Conservation (phyloP, 2,888 invertebrate species). For the Gibbula magus region DNA sequence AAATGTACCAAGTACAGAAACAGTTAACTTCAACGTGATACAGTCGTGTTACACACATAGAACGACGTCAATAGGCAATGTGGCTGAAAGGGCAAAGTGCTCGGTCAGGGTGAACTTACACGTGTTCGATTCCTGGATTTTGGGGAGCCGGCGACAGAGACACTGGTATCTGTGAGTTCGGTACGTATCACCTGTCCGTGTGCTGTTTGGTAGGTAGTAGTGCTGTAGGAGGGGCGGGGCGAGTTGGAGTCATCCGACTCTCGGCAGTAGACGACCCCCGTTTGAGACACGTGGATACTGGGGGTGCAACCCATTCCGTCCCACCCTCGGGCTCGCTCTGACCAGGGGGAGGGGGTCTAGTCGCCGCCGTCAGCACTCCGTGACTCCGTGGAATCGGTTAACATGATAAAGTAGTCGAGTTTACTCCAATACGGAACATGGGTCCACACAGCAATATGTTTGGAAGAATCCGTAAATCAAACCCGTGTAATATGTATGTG, state of each 20-base stretch:
- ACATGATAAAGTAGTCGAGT: background rate
- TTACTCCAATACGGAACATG: background rate
- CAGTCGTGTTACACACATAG: too few species aligned
- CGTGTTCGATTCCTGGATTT: background rate
- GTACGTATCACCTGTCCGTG: constrained; percentile 37
- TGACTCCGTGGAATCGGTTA: background rate
- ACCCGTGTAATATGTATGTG: background rate
- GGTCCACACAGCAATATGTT: background rate
- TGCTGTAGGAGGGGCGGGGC: constrained; percentile 54
- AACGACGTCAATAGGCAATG: too few species aligned
- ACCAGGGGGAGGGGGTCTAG: background rate
- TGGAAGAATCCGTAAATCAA: background rate
- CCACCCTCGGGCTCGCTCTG: constrained; percentile 21
- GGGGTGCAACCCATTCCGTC: constrained; percentile 72
- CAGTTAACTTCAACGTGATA: too few species aligned
- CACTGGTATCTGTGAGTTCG: constrained; percentile 1
- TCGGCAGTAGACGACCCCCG: constrained; percentile 70
- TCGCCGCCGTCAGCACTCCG: constrained; percentile 1
- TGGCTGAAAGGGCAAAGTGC: too few species aligned
- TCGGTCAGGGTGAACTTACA: background rate
- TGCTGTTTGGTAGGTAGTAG: constrained; percentile 47
- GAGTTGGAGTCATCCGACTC: constrained; percentile 69
- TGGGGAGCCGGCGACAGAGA: background rate
- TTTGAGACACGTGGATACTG: constrained; percentile 71
- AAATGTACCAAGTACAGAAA: too few species aligned